Base-by-base conservation (phyloP, 2,888 invertebrate species). In the Machimus atricapillus region DNA sequence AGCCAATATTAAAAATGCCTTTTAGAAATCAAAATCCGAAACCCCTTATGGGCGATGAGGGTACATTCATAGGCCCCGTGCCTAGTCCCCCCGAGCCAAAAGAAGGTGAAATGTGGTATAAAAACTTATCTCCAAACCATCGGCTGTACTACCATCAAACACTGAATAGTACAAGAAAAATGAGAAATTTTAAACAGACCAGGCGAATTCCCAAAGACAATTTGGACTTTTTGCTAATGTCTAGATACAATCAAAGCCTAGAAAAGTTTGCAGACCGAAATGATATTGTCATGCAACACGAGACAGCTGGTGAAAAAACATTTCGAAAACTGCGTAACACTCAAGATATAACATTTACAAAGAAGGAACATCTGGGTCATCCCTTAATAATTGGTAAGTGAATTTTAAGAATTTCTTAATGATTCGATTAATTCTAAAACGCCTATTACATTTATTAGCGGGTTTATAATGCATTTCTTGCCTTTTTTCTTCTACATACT, bases 211-310 rank as follows among this genome's bases (percentile, higher is more conserved):
- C 96, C 0, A 92, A 93, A 31, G 96, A 97, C 90, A 94, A 95
- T 77, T 92, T 97, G 87, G 97, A 97, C 90, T 93, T 96, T 85
- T 92, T 94, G 7, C 91, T 97, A 82, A 92, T 94, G 5, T 93
- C 96, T 0, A 94, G 95, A 0, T 97, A 96, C 91, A 93, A 95
- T 90, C 96, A 96, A 88, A 94, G 94, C 0, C 92, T 92, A 0
- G 96, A 96, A 89, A 90, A 92, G 3, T 96, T 96, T 90, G 94
- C 95, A 0, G 95, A 95, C 87, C 94, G 93, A 88, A 93, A 94
- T 14, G 96, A 96, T 90, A 91, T 94, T 0, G 93, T 94, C 88
- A 90, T 96, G 87, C 97, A 97, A 90, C 94, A 94, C 0, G 96
- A 96, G 91, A 0, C 90, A 12, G 74, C 74, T 19, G 43, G 74